A percentile compares a stretch with the other conserved stretches of the same genome.
Evolutionary conservation across 1,140 invertebrate species (phyloP).

Genomic region (Rhyzopertha dominica): DNA sequence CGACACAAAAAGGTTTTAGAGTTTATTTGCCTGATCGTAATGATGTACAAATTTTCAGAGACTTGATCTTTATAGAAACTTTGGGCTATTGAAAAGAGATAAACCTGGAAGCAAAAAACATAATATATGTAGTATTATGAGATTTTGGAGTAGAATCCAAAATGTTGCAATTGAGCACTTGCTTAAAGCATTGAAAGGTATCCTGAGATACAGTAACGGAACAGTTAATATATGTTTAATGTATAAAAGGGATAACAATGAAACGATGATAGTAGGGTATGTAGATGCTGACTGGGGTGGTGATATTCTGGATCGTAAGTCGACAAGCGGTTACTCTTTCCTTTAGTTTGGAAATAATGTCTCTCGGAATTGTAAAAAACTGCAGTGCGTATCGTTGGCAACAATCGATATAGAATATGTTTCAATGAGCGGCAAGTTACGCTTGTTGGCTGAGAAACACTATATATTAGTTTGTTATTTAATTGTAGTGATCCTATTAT

Average conservation of each 20-base stretch:
- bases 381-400: conserved; percentile 40
- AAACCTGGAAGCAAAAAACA: conserved; percentile 16
- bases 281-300: conserved; percentile 38
- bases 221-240: conserved; percentile 24
- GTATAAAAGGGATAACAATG: conserved; percentile 19
- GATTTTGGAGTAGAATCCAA: conserved; percentile 34
- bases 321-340: conserved; percentile 35
- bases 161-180: conserved; percentile 22
- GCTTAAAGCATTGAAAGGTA: conserved; percentile 27
- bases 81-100: conserved; percentile 1
- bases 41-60: conserved; percentile 5
- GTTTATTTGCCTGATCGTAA: conserved; percentile 1
- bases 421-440: conserved; percentile 40
- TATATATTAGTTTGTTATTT: too few species aligned
- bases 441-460: conserved; percentile 40
- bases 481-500: too few species aligned
- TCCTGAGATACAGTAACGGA: conserved; percentile 36
- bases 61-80: conserved; percentile 2
- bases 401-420: conserved; percentile 48
- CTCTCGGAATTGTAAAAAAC: conserved; percentile 43
- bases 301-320: conserved; percentile 29
- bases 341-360: conserved; percentile 37
- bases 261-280: conserved; percentile 28
- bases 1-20: too few species aligned
- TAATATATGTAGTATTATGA: conserved; percentile 31